A percentile compares a stretch with the other conserved stretches of the same genome.
phyloP scores from a whole-genome alignment of 2,797 vertebrate species.

The Eulemur rubriventer region DNA sequence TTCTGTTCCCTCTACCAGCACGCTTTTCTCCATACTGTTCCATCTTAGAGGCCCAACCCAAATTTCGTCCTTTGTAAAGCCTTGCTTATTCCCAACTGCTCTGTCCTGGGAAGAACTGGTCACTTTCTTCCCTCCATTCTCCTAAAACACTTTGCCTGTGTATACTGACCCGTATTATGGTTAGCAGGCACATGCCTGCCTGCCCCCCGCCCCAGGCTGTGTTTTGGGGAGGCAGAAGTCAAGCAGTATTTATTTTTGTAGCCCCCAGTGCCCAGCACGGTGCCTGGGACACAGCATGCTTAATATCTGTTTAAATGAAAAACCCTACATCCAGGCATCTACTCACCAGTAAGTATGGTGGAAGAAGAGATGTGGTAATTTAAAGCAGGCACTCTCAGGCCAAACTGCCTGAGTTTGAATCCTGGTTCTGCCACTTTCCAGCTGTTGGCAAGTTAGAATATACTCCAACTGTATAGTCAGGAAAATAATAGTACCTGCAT shows the following conservation, averaged over 20 bases:
- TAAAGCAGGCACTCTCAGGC: not conserved
- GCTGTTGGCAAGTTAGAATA: not conserved
- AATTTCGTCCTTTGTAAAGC: not conserved
- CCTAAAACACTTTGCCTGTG: not conserved
- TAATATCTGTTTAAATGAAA: not conserved
- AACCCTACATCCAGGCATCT: not conserved
- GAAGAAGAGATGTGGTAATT: not conserved
- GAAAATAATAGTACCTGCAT: not conserved
- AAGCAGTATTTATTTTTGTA: not conserved
- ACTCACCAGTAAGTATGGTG: not conserved
- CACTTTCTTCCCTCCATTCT: not conserved
- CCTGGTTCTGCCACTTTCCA: not conserved
- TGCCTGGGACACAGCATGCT: not conserved
- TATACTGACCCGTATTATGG: fast-evolving
- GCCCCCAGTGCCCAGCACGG: not conserved
- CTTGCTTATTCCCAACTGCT: not conserved
- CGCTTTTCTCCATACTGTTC: not conserved
- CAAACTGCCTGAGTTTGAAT: not conserved
- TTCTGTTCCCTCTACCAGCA: not conserved
- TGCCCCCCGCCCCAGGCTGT: not conserved
- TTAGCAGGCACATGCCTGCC: not conserved
- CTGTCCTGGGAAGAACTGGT: not conserved
- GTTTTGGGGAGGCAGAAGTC: not conserved
- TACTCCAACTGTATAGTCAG: not conserved
- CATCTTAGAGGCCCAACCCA: not conserved